Evolutionary conservation across 2,113 vertebrate genomes (phyloP).

Genomic region (Thinocorus orbignyianus): DNA sequence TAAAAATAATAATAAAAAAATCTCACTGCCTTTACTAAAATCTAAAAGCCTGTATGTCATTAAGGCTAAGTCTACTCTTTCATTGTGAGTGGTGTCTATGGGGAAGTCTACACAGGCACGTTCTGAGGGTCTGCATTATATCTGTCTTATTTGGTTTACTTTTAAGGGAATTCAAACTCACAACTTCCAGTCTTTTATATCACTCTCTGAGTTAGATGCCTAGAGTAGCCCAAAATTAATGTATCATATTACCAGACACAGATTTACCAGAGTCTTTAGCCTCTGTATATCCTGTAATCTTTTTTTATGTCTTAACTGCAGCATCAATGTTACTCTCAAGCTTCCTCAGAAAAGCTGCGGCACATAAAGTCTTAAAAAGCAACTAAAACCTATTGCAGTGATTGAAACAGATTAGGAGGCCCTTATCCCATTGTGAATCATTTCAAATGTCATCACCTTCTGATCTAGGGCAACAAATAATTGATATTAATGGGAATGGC

Average conservation of each 20-base stretch:
- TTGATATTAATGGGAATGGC: not conserved
- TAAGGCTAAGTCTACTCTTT: not conserved
- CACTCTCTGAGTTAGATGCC: not conserved
- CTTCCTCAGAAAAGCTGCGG: not conserved
- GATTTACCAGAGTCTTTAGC: not conserved
- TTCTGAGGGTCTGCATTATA: not conserved
- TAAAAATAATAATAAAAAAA: not conserved
- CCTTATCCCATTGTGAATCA: not conserved
- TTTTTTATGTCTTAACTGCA: not conserved
- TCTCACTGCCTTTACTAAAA: not conserved
- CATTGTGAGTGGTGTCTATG: not conserved
- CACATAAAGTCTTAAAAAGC: not conserved
- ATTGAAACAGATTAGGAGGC: not conserved
- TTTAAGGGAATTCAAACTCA: not conserved
- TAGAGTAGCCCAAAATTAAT: not conserved
- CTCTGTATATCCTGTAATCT: not conserved
- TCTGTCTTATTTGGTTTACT: not conserved
- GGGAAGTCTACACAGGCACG: not conserved
- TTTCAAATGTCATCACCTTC: slow-evolving; percentile 14
- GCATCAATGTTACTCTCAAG: not conserved
- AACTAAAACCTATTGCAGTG: not conserved
- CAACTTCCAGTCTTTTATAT: not conserved
- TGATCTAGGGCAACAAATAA: slow-evolving; percentile 31
- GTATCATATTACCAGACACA: not conserved
- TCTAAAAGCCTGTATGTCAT: not conserved